A percentile compares a stretch with the other conserved stretches of the same genome.
Conservation (phyloP, 2,888 invertebrate genomes). For the Drosophila stalkeri region DNA sequence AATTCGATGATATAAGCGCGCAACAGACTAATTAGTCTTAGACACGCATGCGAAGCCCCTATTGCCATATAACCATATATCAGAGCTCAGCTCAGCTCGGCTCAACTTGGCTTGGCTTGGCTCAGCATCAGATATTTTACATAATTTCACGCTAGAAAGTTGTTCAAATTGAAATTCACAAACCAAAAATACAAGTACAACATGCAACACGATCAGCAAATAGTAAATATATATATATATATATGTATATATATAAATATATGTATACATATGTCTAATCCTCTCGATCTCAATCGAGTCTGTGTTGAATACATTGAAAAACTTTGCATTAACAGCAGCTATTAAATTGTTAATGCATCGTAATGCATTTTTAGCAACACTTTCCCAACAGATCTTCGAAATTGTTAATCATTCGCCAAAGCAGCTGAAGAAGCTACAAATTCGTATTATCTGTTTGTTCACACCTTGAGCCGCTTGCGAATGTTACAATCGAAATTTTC, state of each 20-base stretch:
- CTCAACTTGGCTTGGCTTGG: conserved; percentile 3
- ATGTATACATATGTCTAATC: conserved; percentile 4
- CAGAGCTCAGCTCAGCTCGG: conserved; percentile 18
- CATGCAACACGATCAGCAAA: conserved; percentile 42
- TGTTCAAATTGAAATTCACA: conserved; percentile 71
- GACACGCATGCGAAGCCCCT: conserved; percentile 55
- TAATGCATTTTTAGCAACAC: conserved; percentile 75
- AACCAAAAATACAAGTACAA: conserved; percentile 27
- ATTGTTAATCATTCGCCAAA: conserved; percentile 8
- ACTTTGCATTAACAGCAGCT: conserved; percentile 13
- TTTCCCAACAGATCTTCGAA: conserved; percentile 54
- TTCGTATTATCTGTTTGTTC: conserved; percentile 14
- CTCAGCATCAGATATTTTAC: conserved; percentile 59
- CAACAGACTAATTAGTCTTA: conserved; percentile 67
- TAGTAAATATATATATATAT: conserved; percentile 2
- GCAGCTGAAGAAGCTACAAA: conserved; percentile 6
- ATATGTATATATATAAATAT: neutral
- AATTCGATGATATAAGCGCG: conserved; percentile 71
- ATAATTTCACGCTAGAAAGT: conserved; percentile 78
- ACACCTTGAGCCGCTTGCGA: neutral
- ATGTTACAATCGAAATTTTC: conserved; percentile 10
- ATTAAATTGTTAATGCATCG: conserved; percentile 62
- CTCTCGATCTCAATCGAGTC: conserved; percentile 9
- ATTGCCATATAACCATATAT: conserved; percentile 13
- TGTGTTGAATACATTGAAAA: conserved; percentile 13